These are phyloP conservation scores for Scaptomyza hsui DNA, from an alignment of 1,140 invertebrate species.

Conservation along the genomic window DNA sequence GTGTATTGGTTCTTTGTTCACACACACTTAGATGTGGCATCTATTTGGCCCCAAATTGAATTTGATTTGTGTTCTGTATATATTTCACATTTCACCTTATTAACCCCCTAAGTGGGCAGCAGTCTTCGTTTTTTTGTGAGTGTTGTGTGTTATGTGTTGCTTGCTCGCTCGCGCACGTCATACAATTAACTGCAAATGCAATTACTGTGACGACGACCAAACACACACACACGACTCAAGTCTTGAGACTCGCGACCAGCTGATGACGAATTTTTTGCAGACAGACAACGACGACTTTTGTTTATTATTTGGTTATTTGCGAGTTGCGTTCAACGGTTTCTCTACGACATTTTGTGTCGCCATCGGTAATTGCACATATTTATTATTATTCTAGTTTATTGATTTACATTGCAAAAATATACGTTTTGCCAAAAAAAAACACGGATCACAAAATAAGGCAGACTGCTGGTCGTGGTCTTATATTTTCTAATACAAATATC, in stretches of 20 bases:
- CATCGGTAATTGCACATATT: slow-evolving; percentile 28
- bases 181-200: slow-evolving; percentile 54
- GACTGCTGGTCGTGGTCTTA: slow-evolving; percentile 22
- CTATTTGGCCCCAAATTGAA: slow-evolving; percentile 31
- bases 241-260: slow-evolving; percentile 51
- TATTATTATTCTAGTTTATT: background rate
- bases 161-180: slow-evolving; percentile 30
- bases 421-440: slow-evolving; percentile 14
- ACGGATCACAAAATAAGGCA: slow-evolving; percentile 34
- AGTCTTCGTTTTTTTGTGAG: slow-evolving; percentile 24
- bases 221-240: slow-evolving; percentile 9
- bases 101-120: slow-evolving; percentile 47
- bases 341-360: slow-evolving; percentile 19
- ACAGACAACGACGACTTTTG: slow-evolving; percentile 43
- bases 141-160: slow-evolving; percentile 10
- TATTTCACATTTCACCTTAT: slow-evolving; percentile 62
- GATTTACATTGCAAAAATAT: slow-evolving; percentile 28
- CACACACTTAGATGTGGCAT: slow-evolving; percentile 13
- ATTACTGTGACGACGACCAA: slow-evolving; percentile 24
- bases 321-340: background rate
- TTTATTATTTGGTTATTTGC: slow-evolving; percentile 35
- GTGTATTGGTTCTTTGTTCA: slow-evolving; percentile 48
- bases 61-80: slow-evolving; percentile 26
- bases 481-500: slow-evolving; percentile 14
- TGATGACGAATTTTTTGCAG: slow-evolving; percentile 75